These are phyloP conservation scores for Pentalonia nigronervosa DNA, from an alignment of 1,140 invertebrate species.

Conservation along the genomic window DNA sequence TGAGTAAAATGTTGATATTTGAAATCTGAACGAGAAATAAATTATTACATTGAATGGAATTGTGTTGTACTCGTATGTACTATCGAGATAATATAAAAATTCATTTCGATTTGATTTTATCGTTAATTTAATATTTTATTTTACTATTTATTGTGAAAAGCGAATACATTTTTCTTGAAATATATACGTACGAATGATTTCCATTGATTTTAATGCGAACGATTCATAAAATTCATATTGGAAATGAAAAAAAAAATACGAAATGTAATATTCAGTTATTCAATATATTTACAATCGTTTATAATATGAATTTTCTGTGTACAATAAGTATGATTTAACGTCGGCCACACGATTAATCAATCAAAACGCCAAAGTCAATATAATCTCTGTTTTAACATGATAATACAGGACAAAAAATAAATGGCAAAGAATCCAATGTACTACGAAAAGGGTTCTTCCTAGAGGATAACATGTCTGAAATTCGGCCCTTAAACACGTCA, in stretches of 20 bases:
- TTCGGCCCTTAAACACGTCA: conserved; percentile 57
- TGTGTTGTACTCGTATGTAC: not conserved
- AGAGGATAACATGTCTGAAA: conserved; percentile 52
- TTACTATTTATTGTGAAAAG: not conserved
- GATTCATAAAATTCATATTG: not conserved
- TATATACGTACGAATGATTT: not conserved
- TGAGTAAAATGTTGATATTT: not conserved
- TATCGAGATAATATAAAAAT: not conserved
- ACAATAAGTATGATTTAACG: conserved; percentile 17
- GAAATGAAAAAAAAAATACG: not conserved
- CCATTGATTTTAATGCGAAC: not conserved
- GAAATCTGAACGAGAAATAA: not conserved
- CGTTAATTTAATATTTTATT: not conserved
- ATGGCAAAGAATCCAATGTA: conserved; percentile 37
- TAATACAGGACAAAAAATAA: conserved; percentile 16
- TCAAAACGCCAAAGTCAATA: conserved; percentile 24
- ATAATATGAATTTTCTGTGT: not conserved
- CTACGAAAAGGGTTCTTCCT: conserved; percentile 44
- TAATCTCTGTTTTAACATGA: conserved; percentile 42
- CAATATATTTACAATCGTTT: not conserved
- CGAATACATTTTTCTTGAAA: not conserved
- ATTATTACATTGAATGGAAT: not conserved
- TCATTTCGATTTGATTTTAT: not conserved
- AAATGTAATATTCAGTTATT: not conserved
- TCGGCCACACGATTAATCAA: conserved; percentile 18